Percentiles rank a stretch among this genome's conserved stretches.
phyloP scores from a whole-genome alignment of 2,888 invertebrate genomes.

The Ceraclea dissimilis region DNA sequence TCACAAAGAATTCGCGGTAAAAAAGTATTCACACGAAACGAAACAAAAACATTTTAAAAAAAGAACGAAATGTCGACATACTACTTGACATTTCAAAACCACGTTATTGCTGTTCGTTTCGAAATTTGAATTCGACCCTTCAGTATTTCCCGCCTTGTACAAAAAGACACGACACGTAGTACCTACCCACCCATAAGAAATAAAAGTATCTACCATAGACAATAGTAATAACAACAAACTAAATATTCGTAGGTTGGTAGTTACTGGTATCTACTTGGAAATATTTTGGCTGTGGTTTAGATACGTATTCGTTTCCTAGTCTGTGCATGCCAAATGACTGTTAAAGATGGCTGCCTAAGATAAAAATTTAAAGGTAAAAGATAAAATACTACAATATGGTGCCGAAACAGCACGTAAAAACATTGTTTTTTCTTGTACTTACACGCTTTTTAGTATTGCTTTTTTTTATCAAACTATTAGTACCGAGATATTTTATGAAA shows the following conservation, averaged over 20 bases:
- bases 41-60: too few relatives aligned
- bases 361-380: slow-evolving; percentile 17
- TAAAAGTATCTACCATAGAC: background rate
- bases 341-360: slow-evolving; percentile 19
- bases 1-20: too few relatives aligned
- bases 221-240: background rate
- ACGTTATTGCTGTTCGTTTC: slow-evolving; percentile 1
- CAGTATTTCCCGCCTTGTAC: slow-evolving; percentile 4
- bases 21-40: too few relatives aligned
- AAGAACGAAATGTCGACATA: too few relatives aligned
- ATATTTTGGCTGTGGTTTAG: background rate
- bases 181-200: background rate
- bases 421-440: too few relatives aligned
- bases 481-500: too few relatives aligned
- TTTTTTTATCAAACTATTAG: too few relatives aligned
- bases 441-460: too few relatives aligned
- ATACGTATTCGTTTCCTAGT: background rate
- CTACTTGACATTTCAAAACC: slow-evolving; percentile 1
- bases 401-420: slow-evolving; percentile 13
- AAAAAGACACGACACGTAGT: slow-evolving; percentile 14
- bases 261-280: background rate
- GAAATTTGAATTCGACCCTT: slow-evolving; percentile 11
- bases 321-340: slow-evolving; percentile 21
- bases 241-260: background rate
- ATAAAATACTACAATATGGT: slow-evolving; percentile 12